Percentiles rank a stretch among this genome's conserved stretches.
Evolutionary conservation across 2,888 invertebrate species (phyloP).

Genomic region (Scaptomyza polygonia): DNA sequence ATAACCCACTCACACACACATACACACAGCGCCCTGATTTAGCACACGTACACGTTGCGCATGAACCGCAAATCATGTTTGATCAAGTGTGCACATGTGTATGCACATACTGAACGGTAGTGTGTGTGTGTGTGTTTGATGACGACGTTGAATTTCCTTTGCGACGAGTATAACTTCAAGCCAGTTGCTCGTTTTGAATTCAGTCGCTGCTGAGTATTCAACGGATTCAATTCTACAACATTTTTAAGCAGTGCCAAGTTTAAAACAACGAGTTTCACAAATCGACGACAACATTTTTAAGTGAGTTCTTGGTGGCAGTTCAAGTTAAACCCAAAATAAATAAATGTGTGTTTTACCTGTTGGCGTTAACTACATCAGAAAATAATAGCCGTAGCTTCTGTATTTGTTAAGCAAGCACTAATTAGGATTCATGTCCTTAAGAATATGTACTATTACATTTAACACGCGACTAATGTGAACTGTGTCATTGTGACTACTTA

Average conservation of each 20-base stretch:
- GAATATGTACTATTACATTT: not conserved
- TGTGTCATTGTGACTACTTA: slow-evolving; percentile 18
- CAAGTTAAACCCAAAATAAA: not conserved
- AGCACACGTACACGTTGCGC: slow-evolving; percentile 27
- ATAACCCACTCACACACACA: too few relatives aligned
- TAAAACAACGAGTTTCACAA: slow-evolving; percentile 8
- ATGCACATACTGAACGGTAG: not conserved
- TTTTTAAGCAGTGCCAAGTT: slow-evolving; percentile 4
- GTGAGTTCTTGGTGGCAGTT: slow-evolving; percentile 52
- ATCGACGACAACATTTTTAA: slow-evolving; percentile 19
- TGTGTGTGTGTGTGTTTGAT: slow-evolving; percentile 29
- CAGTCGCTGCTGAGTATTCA: slow-evolving; percentile 81
- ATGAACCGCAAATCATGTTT: slow-evolving; percentile 41
- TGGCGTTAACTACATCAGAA: slow-evolving; percentile 27
- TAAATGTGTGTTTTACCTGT: not conserved
- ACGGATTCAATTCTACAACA: slow-evolving; percentile 67
- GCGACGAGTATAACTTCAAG: slow-evolving; percentile 80
- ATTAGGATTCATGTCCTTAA: slow-evolving; percentile 31
- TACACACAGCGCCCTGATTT: slow-evolving; percentile 37
- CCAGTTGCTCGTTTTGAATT: slow-evolving; percentile 74
- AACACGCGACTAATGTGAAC: slow-evolving; percentile 17
- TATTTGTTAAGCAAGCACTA: slow-evolving; percentile 34
- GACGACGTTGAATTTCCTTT: slow-evolving; percentile 66
- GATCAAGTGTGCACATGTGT: slow-evolving; percentile 4
- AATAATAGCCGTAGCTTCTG: slow-evolving; percentile 29